A percentile compares a stretch with the other conserved stretches of the same genome.
These are phyloP conservation scores for Gambelia wislizenii DNA, from an alignment of 2,797 vertebrate genomes.

Conservation along the genomic window DNA sequence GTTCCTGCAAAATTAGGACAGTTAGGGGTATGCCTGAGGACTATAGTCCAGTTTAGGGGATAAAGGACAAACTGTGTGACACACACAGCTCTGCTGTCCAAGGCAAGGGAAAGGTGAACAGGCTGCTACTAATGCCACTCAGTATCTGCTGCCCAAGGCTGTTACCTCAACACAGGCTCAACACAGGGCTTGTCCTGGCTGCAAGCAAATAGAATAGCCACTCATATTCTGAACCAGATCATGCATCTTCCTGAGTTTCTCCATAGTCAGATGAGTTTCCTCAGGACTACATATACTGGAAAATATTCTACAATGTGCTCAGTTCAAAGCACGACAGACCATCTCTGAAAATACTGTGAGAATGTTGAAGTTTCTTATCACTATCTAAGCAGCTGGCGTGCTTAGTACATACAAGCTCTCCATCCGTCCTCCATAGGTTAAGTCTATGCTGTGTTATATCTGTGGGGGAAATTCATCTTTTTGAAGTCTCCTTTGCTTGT, in stretches of 20 bases:
- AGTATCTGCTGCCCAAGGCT: background rate
- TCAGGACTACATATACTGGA: accelerated
- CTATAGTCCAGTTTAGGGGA: background rate
- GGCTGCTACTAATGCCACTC: background rate
- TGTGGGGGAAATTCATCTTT: conserved; percentile 51
- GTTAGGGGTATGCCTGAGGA: no score
- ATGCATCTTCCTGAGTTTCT: background rate
- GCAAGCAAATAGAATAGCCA: background rate
- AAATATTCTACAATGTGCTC: accelerated
- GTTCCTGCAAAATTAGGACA: no score
- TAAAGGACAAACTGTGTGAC: background rate
- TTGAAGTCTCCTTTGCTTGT: conserved; percentile 5
- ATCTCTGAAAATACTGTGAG: background rate
- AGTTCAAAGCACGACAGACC: background rate
- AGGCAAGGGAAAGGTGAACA: background rate
- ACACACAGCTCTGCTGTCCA: background rate
- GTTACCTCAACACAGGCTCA: background rate
- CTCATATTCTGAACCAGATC: background rate
- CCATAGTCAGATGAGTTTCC: background rate
- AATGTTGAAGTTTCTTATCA: conserved; percentile 25
- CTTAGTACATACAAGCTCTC: conserved; percentile 45
- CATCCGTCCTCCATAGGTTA: background rate
- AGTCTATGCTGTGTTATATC: conserved; percentile 27
- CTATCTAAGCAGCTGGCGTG: conserved; percentile 26
- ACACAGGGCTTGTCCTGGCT: background rate